A percentile compares a stretch with the other conserved stretches of the same genome.
These are phyloP conservation scores for Synanthedon formicaeformis DNA, from an alignment of 2,888 invertebrate species.

Conservation along the genomic window DNA sequence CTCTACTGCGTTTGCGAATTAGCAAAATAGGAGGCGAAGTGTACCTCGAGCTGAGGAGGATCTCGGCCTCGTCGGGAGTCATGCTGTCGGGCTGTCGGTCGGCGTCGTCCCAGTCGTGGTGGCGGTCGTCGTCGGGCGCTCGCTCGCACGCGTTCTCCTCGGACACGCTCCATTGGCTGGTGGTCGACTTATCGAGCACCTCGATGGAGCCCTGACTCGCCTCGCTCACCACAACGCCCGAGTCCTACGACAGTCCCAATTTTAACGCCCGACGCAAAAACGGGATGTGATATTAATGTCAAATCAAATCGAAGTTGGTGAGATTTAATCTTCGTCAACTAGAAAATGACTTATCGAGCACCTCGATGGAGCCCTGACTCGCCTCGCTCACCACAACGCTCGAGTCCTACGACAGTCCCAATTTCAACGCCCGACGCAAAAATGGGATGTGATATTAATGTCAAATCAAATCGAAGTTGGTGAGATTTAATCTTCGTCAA, in stretches of 20 bases:
- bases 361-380: conserved; percentile 67
- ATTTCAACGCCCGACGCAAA: conserved; percentile 9
- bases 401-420: conserved; percentile 37
- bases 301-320: no score
- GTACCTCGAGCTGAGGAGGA: conserved; percentile 86
- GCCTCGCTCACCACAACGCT: conserved; percentile 68
- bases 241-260: conserved; percentile 32
- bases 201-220: conserved; percentile 68
- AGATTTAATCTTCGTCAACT: no score
- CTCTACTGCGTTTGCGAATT: no score
- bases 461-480: no score
- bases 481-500: no score
- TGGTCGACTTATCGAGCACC: conserved; percentile 69
- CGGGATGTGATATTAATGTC: no score
- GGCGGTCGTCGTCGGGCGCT: conserved; percentile 28
- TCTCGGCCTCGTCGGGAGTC: conserved; percentile 91
- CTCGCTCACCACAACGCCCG: conserved; percentile 67
- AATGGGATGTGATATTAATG: no score
- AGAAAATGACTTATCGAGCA: conserved; percentile 70
- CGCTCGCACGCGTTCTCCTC: conserved; percentile 62
- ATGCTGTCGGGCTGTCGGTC: conserved; percentile 65
- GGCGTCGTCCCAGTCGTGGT: conserved; percentile 15
- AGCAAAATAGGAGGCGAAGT: no score
- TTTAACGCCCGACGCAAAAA: conserved; percentile 5
- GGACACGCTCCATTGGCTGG: conserved; percentile 69